phyloP scores from a whole-genome alignment of 2,797 vertebrate genomes.

The Alosa sapidissima region DNA sequence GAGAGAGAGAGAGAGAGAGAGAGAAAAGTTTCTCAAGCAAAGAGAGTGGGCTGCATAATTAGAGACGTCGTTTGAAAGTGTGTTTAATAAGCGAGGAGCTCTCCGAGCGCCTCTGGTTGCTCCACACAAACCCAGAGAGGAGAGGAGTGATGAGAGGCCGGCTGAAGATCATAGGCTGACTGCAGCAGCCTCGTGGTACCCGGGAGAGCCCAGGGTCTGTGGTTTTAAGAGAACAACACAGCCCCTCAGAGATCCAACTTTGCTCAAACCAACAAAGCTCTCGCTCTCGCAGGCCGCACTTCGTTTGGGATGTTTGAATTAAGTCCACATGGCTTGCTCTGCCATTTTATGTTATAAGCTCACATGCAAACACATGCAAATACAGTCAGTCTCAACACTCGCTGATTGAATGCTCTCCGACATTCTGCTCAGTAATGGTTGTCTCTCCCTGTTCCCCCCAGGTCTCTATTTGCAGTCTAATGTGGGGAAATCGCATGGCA shows the following conservation, averaged over 20 bases:
- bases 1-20: background rate
- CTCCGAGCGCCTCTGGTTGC: constrained; percentile 19
- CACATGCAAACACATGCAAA: background rate
- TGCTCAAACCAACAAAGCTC: constrained; percentile 6
- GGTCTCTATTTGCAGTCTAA: background rate
- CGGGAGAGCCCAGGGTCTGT: background rate
- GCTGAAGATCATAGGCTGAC: background rate
- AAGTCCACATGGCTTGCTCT: background rate
- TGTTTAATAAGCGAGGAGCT: constrained; percentile 37
- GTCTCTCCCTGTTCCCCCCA: background rate
- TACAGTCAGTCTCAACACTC: background rate
- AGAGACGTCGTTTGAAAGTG: constrained; percentile 38
- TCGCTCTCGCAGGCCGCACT: background rate
- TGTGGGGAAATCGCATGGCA: background rate
- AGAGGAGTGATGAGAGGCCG: background rate
- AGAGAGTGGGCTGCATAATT: constrained; percentile 40
- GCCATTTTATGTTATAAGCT: background rate
- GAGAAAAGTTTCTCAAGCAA: constrained; percentile 33
- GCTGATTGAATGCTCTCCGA: background rate
- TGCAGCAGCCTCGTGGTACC: background rate
- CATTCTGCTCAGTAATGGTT: background rate
- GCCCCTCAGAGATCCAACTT: background rate
- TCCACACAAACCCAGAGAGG: background rate
- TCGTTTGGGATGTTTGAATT: background rate
- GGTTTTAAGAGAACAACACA: constrained; percentile 6